Percentiles rank a stretch among this genome's conserved stretches.
Evolutionary conservation across 2,888 invertebrate species (phyloP).

Genomic region (Eulithis testata): DNA sequence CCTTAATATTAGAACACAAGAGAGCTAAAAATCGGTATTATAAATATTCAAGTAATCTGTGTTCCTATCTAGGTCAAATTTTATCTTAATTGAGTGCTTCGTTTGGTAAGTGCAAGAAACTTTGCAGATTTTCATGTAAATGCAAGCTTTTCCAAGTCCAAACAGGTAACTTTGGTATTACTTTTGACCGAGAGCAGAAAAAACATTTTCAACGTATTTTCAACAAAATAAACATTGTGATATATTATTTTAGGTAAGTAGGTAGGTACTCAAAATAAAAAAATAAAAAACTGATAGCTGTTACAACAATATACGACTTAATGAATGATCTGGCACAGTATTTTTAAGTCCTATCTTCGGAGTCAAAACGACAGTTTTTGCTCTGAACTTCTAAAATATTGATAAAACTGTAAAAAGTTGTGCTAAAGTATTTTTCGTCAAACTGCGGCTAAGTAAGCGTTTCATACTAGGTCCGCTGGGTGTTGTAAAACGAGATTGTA

Average conservation of each 20-base stretch:
- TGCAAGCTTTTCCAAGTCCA: conserved; percentile 23
- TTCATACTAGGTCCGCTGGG: conserved; percentile 16
- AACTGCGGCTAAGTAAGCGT: conserved; percentile 15
- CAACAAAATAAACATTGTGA: too few species aligned
- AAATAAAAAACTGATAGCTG: too few species aligned
- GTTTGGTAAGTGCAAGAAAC: conserved; percentile 7
- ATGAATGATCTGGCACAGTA: too few species aligned
- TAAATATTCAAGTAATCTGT: conserved; percentile 10
- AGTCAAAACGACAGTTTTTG: not conserved
- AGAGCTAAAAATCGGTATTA: not conserved
- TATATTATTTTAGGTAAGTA: too few species aligned
- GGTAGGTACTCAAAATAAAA: too few species aligned
- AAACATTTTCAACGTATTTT: too few species aligned
- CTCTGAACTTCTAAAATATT: not conserved
- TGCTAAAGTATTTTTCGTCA: conserved; percentile 15
- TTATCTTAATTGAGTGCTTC: conserved; percentile 19
- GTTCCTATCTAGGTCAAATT: conserved; percentile 9
- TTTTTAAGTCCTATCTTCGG: not conserved
- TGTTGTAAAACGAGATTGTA: conserved; percentile 16
- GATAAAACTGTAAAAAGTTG: not conserved
- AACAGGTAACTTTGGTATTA: not conserved
- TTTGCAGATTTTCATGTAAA: conserved; percentile 10
- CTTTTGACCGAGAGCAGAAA: too few species aligned
- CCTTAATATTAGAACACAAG: too few species aligned
- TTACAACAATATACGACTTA: too few species aligned